Percentiles rank a stretch among this genome's conserved stretches.
Evolutionary conservation across 2,888 invertebrate species (phyloP).

Genomic region (Cataglyphis rosenhaueri): DNA sequence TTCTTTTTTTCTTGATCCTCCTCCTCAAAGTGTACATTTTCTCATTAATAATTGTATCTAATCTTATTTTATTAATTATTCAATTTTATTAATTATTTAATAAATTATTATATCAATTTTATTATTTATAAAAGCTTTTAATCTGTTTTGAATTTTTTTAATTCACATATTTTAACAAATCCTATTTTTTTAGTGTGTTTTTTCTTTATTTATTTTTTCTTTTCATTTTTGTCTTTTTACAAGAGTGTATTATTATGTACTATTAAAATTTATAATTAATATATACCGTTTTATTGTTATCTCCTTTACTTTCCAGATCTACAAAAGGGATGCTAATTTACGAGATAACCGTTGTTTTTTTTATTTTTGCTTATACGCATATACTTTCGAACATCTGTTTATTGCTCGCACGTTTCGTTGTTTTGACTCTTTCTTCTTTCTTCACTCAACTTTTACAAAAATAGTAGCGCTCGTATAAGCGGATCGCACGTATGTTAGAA

Average conservation of each 20-base stretch:
- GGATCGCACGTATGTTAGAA: constrained; percentile 12
- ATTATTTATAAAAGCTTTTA: background rate
- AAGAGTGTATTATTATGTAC: constrained; percentile 17
- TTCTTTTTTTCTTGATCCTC: background rate
- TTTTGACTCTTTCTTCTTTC: constrained; percentile 15
- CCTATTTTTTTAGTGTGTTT: background rate
- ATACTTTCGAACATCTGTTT: constrained; percentile 42
- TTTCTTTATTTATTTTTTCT: background rate
- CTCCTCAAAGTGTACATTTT: background rate
- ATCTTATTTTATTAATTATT: background rate
- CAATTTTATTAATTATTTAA: background rate
- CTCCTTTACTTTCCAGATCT: constrained; percentile 60
- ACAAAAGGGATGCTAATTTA: constrained; percentile 63
- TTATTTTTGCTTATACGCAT: constrained; percentile 50
- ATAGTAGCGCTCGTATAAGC: constrained; percentile 30
- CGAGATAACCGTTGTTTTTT: constrained; percentile 53
- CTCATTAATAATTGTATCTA: background rate
- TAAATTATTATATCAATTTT: background rate
- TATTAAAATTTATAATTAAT: constrained; percentile 69
- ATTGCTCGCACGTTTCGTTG: constrained; percentile 37
- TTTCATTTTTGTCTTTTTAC: background rate
- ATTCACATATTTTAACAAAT: background rate
- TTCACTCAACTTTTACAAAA: constrained; percentile 11
- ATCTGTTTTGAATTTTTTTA: background rate
- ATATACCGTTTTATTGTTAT: constrained; percentile 63